These are phyloP conservation scores for Balaenoptera acutorostrata DNA, from an alignment of 2,113 vertebrate species.

Conservation along the genomic window DNA sequence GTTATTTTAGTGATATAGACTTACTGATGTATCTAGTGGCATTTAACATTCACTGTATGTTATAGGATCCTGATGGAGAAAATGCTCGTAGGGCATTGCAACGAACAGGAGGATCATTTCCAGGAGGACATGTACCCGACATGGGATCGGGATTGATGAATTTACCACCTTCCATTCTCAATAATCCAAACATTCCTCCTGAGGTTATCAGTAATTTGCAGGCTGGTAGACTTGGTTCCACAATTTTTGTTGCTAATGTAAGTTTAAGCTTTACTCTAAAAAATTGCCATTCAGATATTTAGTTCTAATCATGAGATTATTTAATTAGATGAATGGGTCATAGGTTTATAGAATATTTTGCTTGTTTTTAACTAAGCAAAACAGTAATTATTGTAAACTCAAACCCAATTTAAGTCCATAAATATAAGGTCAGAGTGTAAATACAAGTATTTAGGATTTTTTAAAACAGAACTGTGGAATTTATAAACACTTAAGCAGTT, in stretches of 20 bases:
- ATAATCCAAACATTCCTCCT: slow-evolving; percentile 97
- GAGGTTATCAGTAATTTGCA: slow-evolving; percentile 95
- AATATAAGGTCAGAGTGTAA: not conserved
- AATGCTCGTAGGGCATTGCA: slow-evolving; percentile 94
- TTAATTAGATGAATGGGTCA: slow-evolving; percentile 29
- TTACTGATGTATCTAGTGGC: slow-evolving; percentile 12
- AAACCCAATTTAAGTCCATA: not conserved
- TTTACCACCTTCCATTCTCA: slow-evolving; percentile 94
- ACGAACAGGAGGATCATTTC: slow-evolving; percentile 87
- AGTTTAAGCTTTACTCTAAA: slow-evolving; percentile 75
- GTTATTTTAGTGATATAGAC: slow-evolving; percentile 45
- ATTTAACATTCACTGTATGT: slow-evolving; percentile 56
- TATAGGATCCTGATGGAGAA: slow-evolving; percentile 96
- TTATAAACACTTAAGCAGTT: slow-evolving; percentile 37
- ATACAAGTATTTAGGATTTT: slow-evolving; percentile 2
- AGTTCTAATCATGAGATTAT: slow-evolving; percentile 23
- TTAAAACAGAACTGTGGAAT: not conserved
- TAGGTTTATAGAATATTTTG: slow-evolving; percentile 35
- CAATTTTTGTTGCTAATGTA: slow-evolving; percentile 98
- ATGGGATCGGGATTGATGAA: slow-evolving; percentile 89
- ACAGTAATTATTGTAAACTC: not conserved
- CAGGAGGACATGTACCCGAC: slow-evolving; percentile 88
- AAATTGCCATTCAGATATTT: slow-evolving; percentile 18
- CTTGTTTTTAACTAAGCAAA: slow-evolving; percentile 49
- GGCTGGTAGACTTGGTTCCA: slow-evolving; percentile 93